Base-by-base conservation (phyloP, 2,888 invertebrate species). In the Drosophila neutralis region DNA sequence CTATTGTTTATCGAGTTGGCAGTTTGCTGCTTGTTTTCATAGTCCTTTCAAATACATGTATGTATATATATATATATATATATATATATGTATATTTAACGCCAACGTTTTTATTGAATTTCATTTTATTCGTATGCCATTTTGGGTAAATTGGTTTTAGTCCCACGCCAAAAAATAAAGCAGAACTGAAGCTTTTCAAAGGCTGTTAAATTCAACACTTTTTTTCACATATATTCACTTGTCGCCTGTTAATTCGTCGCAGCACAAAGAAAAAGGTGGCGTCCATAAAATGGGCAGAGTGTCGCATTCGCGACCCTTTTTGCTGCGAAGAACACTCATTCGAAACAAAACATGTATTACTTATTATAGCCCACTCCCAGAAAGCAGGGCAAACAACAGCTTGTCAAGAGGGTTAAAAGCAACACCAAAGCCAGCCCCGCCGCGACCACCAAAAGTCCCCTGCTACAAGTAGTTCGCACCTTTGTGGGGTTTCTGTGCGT, bases 391-490 rank as follows among this genome's bases (percentile, higher is more conserved):
- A 21, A 57, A 57, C 42, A 57, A 42, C 49, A 59, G 70, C 80
- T 80, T 77, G 69, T 75, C 76, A 75, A 73, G 71, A 80, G 87
- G 89, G 84, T 76, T 80, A 80, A 76, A 74, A 67, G 60, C 33
- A 38, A 65, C 52, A 18, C 53, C 52, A 27, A 27, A 27, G 29
- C 40, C 45, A 31, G 40, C 40, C 24, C 36, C 11, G 10, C n/a
- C 10, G 11, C 49, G 38, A 24, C 15, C 10, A 31, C 40, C n/a
- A 1, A 7, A 13, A n/a, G 15, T 8, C 40, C 24, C 21, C 33
- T 54, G 38, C 49, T 48, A 57, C 87, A 69, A 83, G 87, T 79
- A 75, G 73, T 87, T 87, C 77, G 78, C 86, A 87, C 90, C 86
- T 87, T 87, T 87, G 84, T 72, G 68, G 42, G 86, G 86, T 79